phyloP scores from a whole-genome alignment of 2,113 vertebrate species.

The Oryzias woworae region DNA sequence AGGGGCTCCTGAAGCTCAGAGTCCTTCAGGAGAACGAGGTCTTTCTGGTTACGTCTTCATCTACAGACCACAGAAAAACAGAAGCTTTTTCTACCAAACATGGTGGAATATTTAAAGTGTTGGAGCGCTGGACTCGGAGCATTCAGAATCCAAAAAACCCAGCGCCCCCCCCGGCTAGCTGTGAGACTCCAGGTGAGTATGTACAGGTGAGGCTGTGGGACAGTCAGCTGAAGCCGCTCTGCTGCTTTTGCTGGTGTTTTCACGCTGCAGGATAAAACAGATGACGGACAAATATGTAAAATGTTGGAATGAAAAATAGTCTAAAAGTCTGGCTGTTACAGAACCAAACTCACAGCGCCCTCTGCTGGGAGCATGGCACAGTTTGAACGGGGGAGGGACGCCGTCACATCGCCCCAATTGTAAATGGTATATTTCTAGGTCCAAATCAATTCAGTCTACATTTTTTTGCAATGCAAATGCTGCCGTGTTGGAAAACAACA shows the following conservation, averaged over 20 bases:
- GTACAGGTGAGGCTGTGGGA: constrained; percentile 54
- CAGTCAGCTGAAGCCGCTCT: constrained; percentile 46
- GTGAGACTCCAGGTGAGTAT: constrained; percentile 46
- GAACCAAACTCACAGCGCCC: too few species aligned
- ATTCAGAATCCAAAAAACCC: constrained; percentile 26
- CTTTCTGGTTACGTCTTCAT: constrained; percentile 22
- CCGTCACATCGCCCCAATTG: too few species aligned
- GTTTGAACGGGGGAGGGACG: too few species aligned
- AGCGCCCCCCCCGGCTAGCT: constrained; percentile 32
- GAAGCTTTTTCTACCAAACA: constrained; percentile 52
- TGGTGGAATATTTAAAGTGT: constrained; percentile 53
- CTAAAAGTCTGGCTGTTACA: too few species aligned
- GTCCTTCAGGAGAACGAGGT: constrained; percentile 16
- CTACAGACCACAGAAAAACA: constrained; percentile 66
- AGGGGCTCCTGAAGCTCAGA: neutral
- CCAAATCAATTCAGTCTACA: too few species aligned
- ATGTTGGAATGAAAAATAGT: neutral
- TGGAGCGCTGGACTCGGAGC: neutral
- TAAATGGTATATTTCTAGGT: too few species aligned
- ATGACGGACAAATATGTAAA: neutral
- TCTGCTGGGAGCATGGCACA: too few species aligned
- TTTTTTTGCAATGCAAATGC: too few species aligned
- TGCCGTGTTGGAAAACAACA: too few species aligned
- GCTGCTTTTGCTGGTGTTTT: constrained; percentile 43
- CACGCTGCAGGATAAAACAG: neutral